Evolutionary conservation across 2,888 invertebrate species (phyloP), one percentile per base, ranked within the genome.

Genomic region (Myopa tessellatipennis): DNA sequence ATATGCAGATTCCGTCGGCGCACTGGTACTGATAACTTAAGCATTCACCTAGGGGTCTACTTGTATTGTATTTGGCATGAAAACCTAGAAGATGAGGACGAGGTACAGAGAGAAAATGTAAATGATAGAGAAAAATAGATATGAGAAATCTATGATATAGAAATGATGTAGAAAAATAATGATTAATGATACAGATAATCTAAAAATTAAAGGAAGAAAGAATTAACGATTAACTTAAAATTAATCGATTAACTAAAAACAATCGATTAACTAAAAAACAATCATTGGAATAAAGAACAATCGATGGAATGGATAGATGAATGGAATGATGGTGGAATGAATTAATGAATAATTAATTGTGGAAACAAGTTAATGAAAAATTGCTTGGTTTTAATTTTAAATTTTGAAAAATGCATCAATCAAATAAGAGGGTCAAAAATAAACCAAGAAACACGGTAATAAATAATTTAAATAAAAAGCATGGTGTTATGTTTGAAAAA

Each of bases 1-100:
- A 91, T 80, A 94, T 92, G 89, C 94, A 94, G 79, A 90, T 88
- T n/a, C 92, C 91, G 85, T 92, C 92, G 77, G 89, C 90, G 87
- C 94, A 94, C 79, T 90, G 90, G 88, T 92, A 93, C 85, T 93
- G 92, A 82, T 90, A 89, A 80, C 87, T 81, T 73, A 85, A 82
- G 83, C 90, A 89, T 77, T 88, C 87, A 74, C 81, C 83, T 81
- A 82, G 82, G 77, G 84, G 82, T 40, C 86, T 86, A 80, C 84
- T 87, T 81, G 82, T 84, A 85, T 88, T 88, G 81, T 84, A 87
- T 80, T 86, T 86, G 79, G 85, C 86, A 83, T 85, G 86, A 80
- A 85, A 85, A 82, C 85, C 87, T 87, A 73, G 45, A 61, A 68
- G 45, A 65, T 55, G 14, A 61, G n/a, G 61, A 61, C 34, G 61